Conservation (phyloP, 2,797 vertebrate genomes). For the Bovichtus diacanthus region DNA sequence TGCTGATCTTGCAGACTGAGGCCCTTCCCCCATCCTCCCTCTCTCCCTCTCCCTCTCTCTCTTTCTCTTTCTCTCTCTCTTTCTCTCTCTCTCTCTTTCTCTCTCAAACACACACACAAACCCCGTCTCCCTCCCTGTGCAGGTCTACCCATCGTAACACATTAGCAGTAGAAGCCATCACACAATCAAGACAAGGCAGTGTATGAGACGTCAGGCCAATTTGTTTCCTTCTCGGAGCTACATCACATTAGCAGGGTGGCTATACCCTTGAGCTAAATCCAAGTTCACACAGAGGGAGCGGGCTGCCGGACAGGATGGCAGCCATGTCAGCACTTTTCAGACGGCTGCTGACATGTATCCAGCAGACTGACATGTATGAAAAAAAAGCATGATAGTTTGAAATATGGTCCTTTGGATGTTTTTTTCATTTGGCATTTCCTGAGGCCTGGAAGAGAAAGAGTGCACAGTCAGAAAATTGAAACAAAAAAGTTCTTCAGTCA, state of each 20-base stretch:
- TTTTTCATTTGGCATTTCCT: constrained; percentile 46
- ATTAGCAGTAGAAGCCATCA: constrained; percentile 85
- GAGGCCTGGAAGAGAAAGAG: constrained; percentile 30
- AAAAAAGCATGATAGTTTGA: constrained; percentile 62
- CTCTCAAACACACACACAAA: constrained; percentile 47
- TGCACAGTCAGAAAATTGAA: constrained; percentile 20
- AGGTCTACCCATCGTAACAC: constrained; percentile 84
- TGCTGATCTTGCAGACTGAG: constrained; percentile 87
- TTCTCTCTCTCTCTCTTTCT: constrained; percentile 28
- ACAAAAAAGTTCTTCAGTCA: constrained; percentile 41
- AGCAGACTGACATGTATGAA: constrained; percentile 77
- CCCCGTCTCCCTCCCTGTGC: constrained; percentile 65
- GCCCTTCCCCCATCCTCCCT: constrained; percentile 79
- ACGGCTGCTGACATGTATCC: constrained; percentile 80
- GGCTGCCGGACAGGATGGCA: constrained; percentile 78
- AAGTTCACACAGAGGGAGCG: constrained; percentile 82
- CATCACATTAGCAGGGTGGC: constrained; percentile 83
- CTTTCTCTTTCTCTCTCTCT: constrained; percentile 34
- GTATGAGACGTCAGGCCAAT: constrained; percentile 85
- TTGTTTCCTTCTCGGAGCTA: constrained; percentile 84
- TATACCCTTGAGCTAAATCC: constrained; percentile 87
- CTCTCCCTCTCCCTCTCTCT: constrained; percentile 55
- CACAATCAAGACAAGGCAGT: constrained; percentile 84
- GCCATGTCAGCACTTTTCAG: constrained; percentile 84
- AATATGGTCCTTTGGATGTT: constrained; percentile 65